Evolutionary conservation across 2,888 invertebrate species (phyloP).

Genomic region (Bimastos eiseni): DNA sequence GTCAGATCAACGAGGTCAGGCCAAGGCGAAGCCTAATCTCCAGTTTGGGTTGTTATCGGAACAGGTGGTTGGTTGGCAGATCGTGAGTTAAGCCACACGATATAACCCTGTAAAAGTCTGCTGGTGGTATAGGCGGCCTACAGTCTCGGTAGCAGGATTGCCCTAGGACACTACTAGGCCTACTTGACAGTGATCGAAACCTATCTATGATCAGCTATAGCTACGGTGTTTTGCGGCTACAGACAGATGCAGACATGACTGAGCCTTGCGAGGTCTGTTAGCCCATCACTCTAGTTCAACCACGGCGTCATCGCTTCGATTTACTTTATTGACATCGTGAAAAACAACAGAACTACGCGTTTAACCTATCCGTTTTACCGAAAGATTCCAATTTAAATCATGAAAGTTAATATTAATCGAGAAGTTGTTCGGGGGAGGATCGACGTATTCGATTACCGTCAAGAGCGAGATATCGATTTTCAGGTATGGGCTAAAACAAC

Average conservation of each 20-base stretch:
- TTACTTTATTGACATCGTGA: not conserved
- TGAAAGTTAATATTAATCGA: not conserved
- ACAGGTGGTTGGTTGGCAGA: not conserved
- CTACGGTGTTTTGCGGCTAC: not conserved
- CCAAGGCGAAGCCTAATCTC: not conserved
- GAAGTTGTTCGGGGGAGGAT: not conserved
- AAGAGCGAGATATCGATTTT: not conserved
- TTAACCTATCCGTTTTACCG: not conserved
- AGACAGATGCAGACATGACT: not conserved
- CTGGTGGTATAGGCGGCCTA: not conserved
- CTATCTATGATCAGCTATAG: not conserved
- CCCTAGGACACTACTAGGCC: not conserved
- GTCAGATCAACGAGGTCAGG: not conserved
- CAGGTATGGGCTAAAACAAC: not conserved
- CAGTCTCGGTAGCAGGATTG: not conserved
- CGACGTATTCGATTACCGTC: not conserved
- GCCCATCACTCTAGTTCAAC: not conserved
- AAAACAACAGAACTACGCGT: not conserved
- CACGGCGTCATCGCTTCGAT: not conserved
- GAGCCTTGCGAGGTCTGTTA: not conserved
- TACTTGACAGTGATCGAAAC: not conserved
- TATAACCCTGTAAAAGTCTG: not conserved
- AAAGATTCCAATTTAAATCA: slow-evolving; percentile 3
- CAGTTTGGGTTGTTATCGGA: not conserved
- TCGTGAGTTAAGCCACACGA: not conserved